These are phyloP conservation scores for Thereva unica DNA, from an alignment of 2,888 invertebrate genomes.

Conservation along the genomic window DNA sequence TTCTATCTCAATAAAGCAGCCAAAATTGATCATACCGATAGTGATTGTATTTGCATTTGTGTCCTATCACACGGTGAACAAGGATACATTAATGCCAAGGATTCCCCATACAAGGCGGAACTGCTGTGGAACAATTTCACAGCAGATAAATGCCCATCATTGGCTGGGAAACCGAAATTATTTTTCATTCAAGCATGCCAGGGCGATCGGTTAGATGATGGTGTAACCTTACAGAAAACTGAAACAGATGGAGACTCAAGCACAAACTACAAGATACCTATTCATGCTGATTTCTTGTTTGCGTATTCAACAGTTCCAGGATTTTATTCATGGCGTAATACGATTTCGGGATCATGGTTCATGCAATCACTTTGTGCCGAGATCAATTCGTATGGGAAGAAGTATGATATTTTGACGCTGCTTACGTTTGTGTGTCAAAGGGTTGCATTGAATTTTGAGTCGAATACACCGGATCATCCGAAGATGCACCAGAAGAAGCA, in stretches of 20 bases:
- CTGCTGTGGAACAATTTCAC: constrained; percentile 78
- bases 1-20: constrained; percentile 63
- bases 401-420: constrained; percentile 80
- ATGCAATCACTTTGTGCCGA: constrained; percentile 89
- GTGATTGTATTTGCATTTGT: constrained; percentile 82
- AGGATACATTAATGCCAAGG: constrained; percentile 84
- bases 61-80: constrained; percentile 90
- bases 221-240: constrained; percentile 65
- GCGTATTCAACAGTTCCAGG: constrained; percentile 95
- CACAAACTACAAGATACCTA: constrained; percentile 80
- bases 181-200: constrained; percentile 90
- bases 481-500: constrained; percentile 90
- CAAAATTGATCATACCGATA: constrained; percentile 73
- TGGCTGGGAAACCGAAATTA: constrained; percentile 81
- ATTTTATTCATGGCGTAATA: constrained; percentile 93
- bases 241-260: constrained; percentile 73
- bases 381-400: constrained; percentile 71
- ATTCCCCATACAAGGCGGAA: constrained; percentile 82
- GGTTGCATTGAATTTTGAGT: constrained; percentile 90
- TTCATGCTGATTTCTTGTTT: constrained; percentile 91
- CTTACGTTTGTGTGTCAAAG: constrained; percentile 83
- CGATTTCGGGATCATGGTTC: constrained; percentile 94
- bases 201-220: constrained; percentile 84
- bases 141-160: constrained; percentile 76
- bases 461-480: constrained; percentile 76